Conservation (phyloP, 1,140 invertebrate species). For the Fopius arisanus region DNA sequence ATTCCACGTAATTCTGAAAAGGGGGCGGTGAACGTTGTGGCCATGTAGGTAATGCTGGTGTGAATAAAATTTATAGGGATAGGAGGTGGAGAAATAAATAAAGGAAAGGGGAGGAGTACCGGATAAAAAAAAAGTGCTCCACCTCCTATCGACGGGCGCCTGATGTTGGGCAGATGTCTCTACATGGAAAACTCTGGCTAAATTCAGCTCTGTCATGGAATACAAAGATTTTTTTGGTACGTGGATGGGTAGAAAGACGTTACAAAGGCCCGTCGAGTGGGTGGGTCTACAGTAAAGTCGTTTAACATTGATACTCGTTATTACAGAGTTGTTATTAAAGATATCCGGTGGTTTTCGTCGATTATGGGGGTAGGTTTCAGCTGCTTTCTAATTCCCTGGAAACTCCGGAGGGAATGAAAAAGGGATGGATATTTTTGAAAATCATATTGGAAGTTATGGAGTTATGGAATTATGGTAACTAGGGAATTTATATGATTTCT, state of each 20-base stretch:
- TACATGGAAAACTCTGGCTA: background rate
- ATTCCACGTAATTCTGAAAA: background rate
- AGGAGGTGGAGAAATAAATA: background rate
- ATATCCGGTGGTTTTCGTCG: background rate
- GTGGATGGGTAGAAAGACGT: background rate
- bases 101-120: background rate
- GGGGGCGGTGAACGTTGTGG: background rate
- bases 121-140: background rate
- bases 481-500: too few relatives aligned
- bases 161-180: constrained; percentile 9
- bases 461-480: too few relatives aligned
- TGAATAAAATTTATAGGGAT: constrained; percentile 9
- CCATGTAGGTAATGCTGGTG: background rate
- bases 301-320: constrained; percentile 6
- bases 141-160: constrained; percentile 10
- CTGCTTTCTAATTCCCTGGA: background rate
- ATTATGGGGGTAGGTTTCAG: background rate
- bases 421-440: too few relatives aligned
- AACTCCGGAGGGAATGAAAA: too few relatives aligned
- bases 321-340: background rate
- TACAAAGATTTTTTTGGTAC: background rate
- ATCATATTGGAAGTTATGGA: too few relatives aligned
- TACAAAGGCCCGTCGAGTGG: background rate
- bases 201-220: background rate
- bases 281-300: background rate